Conservation (phyloP, 2,113 vertebrate genomes). For the Labeo rohita region DNA sequence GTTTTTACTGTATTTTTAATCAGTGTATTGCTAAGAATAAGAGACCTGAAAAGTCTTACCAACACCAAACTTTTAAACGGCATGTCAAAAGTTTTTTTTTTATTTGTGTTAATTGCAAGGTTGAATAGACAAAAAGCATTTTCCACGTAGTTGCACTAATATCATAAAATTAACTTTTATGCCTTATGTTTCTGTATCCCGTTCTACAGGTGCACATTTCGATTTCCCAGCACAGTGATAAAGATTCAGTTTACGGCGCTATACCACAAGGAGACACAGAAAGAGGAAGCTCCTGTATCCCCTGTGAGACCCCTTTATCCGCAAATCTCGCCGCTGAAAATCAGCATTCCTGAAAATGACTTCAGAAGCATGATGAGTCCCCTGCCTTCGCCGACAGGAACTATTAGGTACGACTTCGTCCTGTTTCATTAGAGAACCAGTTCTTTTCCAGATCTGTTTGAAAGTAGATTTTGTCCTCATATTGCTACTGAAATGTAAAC, state of each 20-base stretch:
- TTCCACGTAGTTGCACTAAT: background rate
- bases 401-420: conserved; percentile 84
- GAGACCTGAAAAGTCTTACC: background rate
- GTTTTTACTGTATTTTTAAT: background rate
- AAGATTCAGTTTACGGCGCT: conserved; percentile 95
- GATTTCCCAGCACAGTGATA: conserved; percentile 96
- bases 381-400: conserved; percentile 93
- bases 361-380: conserved; percentile 88
- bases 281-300: conserved; percentile 82
- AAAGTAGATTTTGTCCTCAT: background rate
- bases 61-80: background rate
- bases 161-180: background rate
- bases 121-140: no score
- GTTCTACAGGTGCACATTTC: conserved; percentile 88
- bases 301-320: conserved; percentile 87
- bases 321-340: conserved; percentile 95
- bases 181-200: background rate
- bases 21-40: background rate
- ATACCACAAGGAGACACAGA: conserved; percentile 80
- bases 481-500: background rate
- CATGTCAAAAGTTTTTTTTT: background rate
- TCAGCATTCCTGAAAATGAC: conserved; percentile 96
- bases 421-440: background rate
- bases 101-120: background rate
- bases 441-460: conserved; percentile 11